Evolutionary conservation across 2,888 invertebrate species (phyloP), one percentile per base, ranked within the genome.

Genomic region (Pollenia griseotomentosa): DNA sequence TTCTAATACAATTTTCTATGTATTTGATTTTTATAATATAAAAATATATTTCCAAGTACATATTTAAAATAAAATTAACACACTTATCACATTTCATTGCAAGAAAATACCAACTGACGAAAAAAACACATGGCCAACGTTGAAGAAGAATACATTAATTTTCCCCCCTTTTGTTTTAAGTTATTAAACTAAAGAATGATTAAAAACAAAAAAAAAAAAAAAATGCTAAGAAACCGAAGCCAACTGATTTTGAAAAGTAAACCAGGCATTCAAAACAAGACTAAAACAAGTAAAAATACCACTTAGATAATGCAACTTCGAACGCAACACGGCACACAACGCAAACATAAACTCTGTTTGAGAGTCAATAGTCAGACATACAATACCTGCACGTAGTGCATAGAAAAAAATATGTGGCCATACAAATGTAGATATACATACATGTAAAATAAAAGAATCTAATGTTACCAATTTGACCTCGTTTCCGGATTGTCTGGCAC

Each of bases 401-500:
- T 44, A 16, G 40, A 48, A 71, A 40, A 71, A 44, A 10, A 2
- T 46, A 40, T 65, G 57, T 48, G 19, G 42, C 16, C 65, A 23
- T 65, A 55, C 12, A 66, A 12, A 40, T 51, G 19, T 23, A n/a
- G 55, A 8, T 55, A 46, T 65, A 6, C 46, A 40, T 65, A 33
- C 6, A 33, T 33, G 0, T 33, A 6, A 33, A 33, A 33, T 55
- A 70, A 46, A 48, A 71, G 61, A 80, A 74, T 79, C 79, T 79
- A 80, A 78, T 84, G 63, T 87, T 84, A 84, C 84, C 81, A 70
- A 55, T 68, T 51, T 83, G 88, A 85, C 88, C 88, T 88, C 83
- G 83, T 88, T 88, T 85, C 88, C 83, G 85, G 77, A 77, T 75
- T 83, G 85, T 85, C 79, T 83, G 83, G 83, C 77, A 75, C 53